phyloP scores from a whole-genome alignment of 1,140 invertebrate genomes.

The Pogonomyrmex barbatus region DNA sequence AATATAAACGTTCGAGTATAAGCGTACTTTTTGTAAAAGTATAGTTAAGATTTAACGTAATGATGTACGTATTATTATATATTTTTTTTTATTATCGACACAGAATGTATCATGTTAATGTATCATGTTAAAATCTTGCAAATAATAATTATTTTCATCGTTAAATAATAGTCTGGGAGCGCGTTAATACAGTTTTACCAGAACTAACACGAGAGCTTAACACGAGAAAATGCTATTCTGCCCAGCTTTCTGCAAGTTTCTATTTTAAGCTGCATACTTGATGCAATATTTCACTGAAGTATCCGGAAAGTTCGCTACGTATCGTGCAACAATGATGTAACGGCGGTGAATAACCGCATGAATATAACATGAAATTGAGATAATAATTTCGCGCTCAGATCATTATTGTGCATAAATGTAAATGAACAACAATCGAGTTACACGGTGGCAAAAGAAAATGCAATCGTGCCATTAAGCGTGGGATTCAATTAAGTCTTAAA shows the following conservation, averaged over 20 bases:
- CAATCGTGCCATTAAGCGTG: neutral
- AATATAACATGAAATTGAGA: slow-evolving; percentile 29
- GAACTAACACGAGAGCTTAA: slow-evolving; percentile 7
- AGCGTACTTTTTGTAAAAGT: neutral
- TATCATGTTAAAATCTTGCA: neutral
- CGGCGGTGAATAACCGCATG: neutral
- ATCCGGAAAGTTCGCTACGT: slow-evolving; percentile 36
- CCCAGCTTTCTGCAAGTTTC: slow-evolving; percentile 32
- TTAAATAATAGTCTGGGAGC: slow-evolving; percentile 18
- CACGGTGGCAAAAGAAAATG: neutral
- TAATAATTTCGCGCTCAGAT: slow-evolving; percentile 32
- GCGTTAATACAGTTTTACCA: neutral
- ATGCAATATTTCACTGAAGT: slow-evolving; percentile 19
- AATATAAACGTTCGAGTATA: neutral
- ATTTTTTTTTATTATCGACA: neutral
- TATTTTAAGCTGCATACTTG: slow-evolving; percentile 47
- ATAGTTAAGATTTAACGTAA: neutral
- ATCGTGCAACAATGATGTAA: slow-evolving; percentile 40
- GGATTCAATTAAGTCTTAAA: slow-evolving; percentile 8
- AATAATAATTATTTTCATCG: neutral
- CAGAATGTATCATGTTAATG: neutral
- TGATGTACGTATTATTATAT: neutral
- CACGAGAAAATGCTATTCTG: slow-evolving; percentile 6
- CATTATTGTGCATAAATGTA: slow-evolving; percentile 10
- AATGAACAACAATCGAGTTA: neutral